phyloP scores from a whole-genome alignment of 1,140 invertebrate genomes.

The Trissolcus basalis region DNA sequence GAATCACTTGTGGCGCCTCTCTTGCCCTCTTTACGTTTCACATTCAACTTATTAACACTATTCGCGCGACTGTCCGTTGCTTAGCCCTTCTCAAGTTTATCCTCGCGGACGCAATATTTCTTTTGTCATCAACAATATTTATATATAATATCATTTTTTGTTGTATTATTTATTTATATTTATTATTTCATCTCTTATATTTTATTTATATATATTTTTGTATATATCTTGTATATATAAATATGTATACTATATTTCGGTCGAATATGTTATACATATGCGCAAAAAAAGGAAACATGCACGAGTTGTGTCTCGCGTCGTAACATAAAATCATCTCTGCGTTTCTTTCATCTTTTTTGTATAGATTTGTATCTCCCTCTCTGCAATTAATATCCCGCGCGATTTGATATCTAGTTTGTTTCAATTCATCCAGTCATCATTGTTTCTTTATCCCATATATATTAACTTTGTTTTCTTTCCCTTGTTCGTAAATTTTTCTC shows the following conservation, averaged over 20 bases:
- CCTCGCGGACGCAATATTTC: constrained; percentile 70
- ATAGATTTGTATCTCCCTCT: constrained; percentile 33
- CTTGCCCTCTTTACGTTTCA: constrained; percentile 22
- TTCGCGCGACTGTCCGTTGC: constrained; percentile 10
- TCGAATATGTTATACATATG: constrained; percentile 53
- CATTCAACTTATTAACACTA: constrained; percentile 62
- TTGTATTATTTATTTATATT: constrained; percentile 57
- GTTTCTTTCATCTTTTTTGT: constrained; percentile 10
- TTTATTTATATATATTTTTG: constrained; percentile 27
- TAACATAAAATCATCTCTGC: constrained; percentile 63
- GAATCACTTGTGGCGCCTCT: constrained; percentile 35
- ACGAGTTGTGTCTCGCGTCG: constrained; percentile 32
- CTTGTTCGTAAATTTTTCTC: constrained; percentile 64
- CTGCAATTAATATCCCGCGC: constrained; percentile 1
- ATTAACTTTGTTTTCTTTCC: constrained; percentile 56
- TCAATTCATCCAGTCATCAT: constrained; percentile 2
- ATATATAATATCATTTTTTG: constrained; percentile 62
- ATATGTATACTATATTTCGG: constrained; percentile 64
- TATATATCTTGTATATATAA: constrained; percentile 60
- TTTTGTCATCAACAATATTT: constrained; percentile 66
- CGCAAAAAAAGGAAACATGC: constrained; percentile 47
- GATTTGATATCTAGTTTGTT: constrained; percentile 48
- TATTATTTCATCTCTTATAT: constrained; percentile 32
- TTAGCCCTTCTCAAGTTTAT: constrained; percentile 30
- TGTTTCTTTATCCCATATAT: constrained; percentile 41